A percentile compares a stretch with the other conserved stretches of the same genome.
Conservation (phyloP, 2,888 invertebrate genomes). For the Hypomecis atomaria region DNA sequence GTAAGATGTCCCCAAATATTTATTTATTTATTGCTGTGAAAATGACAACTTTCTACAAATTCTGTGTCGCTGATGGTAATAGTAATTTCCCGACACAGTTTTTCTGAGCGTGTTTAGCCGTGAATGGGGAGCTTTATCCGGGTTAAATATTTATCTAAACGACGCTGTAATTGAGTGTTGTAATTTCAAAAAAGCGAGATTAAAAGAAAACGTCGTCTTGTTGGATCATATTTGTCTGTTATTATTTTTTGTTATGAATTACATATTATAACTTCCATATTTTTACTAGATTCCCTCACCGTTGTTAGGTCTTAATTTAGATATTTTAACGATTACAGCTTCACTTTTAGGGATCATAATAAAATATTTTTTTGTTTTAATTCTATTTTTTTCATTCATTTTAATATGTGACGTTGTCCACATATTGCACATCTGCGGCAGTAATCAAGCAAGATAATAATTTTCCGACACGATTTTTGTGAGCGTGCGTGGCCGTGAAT, state of each 20-base stretch:
- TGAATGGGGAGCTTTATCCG: conserved; percentile 33
- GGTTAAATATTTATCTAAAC: conserved; percentile 45
- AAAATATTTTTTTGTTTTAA: background rate
- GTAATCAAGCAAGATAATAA: conserved; percentile 49
- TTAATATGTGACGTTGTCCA: background rate
- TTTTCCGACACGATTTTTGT: conserved; percentile 39
- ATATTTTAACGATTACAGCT: too few species aligned
- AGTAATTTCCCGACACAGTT: conserved; percentile 43
- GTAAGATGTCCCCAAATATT: too few species aligned
- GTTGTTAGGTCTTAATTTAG: too few species aligned
- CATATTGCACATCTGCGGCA: background rate
- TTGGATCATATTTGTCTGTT: too few species aligned
- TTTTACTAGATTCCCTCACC: too few species aligned
- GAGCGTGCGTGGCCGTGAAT: conserved; percentile 37
- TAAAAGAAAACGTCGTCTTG: too few species aligned
- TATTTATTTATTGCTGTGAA: too few species aligned
- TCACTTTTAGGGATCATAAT: too few species aligned
- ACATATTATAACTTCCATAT: conserved; percentile 1
- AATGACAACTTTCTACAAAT: background rate
- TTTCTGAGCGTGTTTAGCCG: conserved; percentile 35
- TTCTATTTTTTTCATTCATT: background rate
- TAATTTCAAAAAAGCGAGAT: too few species aligned
- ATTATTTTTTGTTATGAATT: too few species aligned
- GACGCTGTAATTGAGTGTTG: conserved; percentile 34
- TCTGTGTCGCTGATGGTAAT: conserved; percentile 30